A percentile compares a stretch with the other conserved stretches of the same genome.
These are phyloP conservation scores for Alca torda DNA, from an alignment of 2,797 vertebrate genomes.

Conservation along the genomic window DNA sequence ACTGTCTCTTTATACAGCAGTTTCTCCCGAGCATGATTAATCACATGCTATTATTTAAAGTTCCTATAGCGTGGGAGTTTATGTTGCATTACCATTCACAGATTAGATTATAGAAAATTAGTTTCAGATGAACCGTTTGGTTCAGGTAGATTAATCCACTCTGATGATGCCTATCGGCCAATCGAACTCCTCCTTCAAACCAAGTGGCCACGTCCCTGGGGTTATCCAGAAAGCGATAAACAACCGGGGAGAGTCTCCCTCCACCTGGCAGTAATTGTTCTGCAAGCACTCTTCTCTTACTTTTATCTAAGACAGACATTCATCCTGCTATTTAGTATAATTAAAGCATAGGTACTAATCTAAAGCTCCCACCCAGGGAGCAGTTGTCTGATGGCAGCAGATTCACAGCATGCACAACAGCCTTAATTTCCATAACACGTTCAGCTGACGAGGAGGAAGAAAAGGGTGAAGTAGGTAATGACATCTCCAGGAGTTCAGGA, in stretches of 20 bases:
- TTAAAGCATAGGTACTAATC: background rate
- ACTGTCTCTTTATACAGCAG: background rate
- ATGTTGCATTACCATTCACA: background rate
- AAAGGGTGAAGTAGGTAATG: background rate
- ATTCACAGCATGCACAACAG: background rate
- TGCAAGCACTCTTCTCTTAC: background rate
- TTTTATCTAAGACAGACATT: background rate
- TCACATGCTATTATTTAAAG: background rate
- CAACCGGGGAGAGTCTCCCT: background rate
- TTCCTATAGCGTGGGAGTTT: background rate
- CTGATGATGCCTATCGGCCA: background rate
- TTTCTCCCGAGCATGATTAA: background rate
- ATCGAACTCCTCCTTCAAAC: background rate
- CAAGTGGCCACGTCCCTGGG: background rate
- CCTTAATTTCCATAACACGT: background rate
- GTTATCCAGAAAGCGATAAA: background rate
- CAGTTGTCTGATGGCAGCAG: background rate
- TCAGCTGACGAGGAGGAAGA: background rate
- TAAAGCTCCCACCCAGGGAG: background rate
- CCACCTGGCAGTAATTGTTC: background rate
- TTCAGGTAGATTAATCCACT: background rate
- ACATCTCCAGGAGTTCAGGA: background rate
- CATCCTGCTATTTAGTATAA: background rate
- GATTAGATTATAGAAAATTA: background rate
- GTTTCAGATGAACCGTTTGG: background rate